Evolutionary conservation across 2,888 invertebrate genomes (phyloP).

Genomic region (Drosophila anceps): DNA sequence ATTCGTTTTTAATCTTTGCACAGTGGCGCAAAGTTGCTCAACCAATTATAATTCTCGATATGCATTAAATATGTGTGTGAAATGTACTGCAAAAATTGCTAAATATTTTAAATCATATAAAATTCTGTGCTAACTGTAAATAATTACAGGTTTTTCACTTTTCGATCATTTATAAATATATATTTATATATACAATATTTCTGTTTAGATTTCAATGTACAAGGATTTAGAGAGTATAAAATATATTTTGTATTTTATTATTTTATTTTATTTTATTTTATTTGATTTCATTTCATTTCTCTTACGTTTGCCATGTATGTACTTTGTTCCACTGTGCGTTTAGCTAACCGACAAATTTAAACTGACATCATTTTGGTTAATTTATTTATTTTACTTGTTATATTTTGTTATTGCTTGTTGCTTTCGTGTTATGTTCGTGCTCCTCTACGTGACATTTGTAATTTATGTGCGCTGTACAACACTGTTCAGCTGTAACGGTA

Average conservation of each 20-base stretch:
- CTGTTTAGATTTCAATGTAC: conserved; percentile 15
- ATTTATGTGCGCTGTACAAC: conserved; percentile 40
- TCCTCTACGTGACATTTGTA: conserved; percentile 29
- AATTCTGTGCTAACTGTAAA: background rate
- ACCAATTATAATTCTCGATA: background rate
- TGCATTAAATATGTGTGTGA: too few relatives aligned
- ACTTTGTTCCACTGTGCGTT: conserved; percentile 66
- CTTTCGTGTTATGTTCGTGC: conserved; percentile 31
- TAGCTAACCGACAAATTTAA: conserved; percentile 40
- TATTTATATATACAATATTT: conserved; percentile 24
- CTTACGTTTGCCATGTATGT: background rate
- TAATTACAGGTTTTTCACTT: background rate
- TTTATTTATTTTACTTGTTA: conserved; percentile 21
- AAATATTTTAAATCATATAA: background rate
- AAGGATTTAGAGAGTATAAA: conserved; percentile 11
- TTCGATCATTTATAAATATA: background rate
- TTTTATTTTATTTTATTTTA: background rate
- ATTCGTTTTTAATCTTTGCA: conserved; percentile 28
- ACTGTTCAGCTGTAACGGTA: conserved; percentile 43
- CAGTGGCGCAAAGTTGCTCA: conserved; percentile 26
- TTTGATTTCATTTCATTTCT: background rate
- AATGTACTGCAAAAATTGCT: background rate
- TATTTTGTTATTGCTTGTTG: conserved; percentile 21
- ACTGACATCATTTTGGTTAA: conserved; percentile 69
- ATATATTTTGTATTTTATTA: background rate